Percentiles rank a stretch among this genome's conserved stretches.
Evolutionary conservation across 2,113 vertebrate genomes (phyloP).

Genomic region (Genyomyrus donnyi): DNA sequence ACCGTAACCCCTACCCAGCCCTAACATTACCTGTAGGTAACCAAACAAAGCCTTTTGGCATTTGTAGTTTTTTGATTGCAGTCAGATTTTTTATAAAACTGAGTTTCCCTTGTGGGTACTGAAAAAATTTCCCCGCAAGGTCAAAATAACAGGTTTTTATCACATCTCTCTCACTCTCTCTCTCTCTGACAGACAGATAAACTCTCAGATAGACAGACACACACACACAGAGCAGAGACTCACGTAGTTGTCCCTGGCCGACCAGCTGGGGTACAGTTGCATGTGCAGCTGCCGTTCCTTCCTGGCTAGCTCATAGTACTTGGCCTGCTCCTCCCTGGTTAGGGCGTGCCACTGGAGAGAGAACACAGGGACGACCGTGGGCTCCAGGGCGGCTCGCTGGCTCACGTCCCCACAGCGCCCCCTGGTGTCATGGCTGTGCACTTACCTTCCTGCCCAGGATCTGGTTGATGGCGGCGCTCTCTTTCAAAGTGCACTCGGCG

Average conservation of each 20-base stretch:
- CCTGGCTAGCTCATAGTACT: constrained; percentile 95
- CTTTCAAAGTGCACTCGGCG: constrained; percentile 95
- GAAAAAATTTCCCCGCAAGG: not conserved
- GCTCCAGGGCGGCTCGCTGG: not conserved
- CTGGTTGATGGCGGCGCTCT: constrained; percentile 98
- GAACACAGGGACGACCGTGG: not conserved
- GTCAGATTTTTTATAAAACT: not conserved
- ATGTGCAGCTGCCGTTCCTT: constrained; percentile 98
- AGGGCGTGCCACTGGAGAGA: constrained; percentile 86
- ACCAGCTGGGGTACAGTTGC: constrained; percentile 99
- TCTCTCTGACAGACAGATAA: not conserved
- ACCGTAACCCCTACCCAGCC: no score
- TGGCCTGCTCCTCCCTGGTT: constrained; percentile 94
- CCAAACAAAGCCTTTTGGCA: not conserved
- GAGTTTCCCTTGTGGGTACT: not conserved
- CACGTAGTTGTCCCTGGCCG: constrained; percentile 94
- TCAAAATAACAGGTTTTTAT: not conserved
- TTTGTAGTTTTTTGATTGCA: not conserved
- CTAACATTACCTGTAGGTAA: not conserved
- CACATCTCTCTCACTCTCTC: not conserved
- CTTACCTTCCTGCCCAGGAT: constrained; percentile 93
- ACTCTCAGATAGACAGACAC: constrained; percentile 20
- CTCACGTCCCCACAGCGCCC: not conserved
- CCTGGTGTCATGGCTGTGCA: not conserved
- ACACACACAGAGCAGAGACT: constrained; percentile 37